These are phyloP conservation scores for Pandemis corylana DNA, from an alignment of 2,888 invertebrate species.

Conservation along the genomic window DNA sequence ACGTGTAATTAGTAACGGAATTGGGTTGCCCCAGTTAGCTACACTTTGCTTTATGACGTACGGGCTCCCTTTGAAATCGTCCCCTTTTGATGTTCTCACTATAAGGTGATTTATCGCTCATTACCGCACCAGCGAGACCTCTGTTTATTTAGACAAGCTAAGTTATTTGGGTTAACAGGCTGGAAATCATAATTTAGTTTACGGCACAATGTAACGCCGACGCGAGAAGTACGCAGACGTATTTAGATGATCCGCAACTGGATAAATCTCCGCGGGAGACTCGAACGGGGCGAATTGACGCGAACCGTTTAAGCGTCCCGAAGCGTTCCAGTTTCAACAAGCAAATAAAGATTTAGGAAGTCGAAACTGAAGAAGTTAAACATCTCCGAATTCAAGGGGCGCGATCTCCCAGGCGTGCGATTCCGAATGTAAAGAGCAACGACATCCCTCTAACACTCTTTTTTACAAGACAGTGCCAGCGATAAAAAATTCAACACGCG, in stretches of 20 bases:
- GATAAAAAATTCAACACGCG: constrained; percentile 74
- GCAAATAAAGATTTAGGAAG: constrained; percentile 68
- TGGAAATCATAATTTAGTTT: constrained; percentile 40
- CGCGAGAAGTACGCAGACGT: constrained; percentile 22
- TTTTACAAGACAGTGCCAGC: constrained; percentile 63
- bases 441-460: constrained; percentile 61
- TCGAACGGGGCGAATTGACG: constrained; percentile 21
- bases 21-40: constrained; percentile 57
- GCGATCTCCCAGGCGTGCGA: constrained; percentile 62
- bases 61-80: constrained; percentile 50
- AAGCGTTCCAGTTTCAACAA: constrained; percentile 22
- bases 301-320: constrained; percentile 21
- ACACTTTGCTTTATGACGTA: constrained; percentile 57
- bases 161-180: constrained; percentile 56
- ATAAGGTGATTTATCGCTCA: constrained; percentile 63
- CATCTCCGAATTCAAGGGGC: constrained; percentile 68
- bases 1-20: constrained; percentile 62
- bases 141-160: constrained; percentile 55
- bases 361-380: constrained; percentile 64
- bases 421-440: constrained; percentile 63
- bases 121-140: constrained; percentile 50
- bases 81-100: constrained; percentile 63
- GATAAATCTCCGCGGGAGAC: constrained; percentile 17
- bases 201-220: constrained; percentile 23
- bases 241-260: constrained; percentile 31